These are phyloP conservation scores for Semotilus atromaculatus DNA, from an alignment of 2,797 vertebrate genomes.

Conservation along the genomic window DNA sequence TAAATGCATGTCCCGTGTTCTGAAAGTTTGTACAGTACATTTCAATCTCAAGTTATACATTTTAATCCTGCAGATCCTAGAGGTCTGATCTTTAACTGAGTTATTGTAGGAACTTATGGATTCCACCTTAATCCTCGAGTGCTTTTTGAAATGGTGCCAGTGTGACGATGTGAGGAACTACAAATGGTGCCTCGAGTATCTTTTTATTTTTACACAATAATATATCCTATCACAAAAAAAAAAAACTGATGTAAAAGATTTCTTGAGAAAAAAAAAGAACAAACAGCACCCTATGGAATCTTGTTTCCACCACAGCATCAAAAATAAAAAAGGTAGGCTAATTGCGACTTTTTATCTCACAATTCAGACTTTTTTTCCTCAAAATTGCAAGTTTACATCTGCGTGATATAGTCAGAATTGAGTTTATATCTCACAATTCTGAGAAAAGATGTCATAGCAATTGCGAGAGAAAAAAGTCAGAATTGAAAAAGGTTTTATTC, in stretches of 20 bases:
- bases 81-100: not conserved
- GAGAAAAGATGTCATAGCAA: no score
- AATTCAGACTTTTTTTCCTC: no score
- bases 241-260: not conserved
- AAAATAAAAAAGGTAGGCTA: no score
- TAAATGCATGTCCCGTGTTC: not conserved
- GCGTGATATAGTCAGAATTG: no score
- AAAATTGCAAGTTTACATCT: no score
- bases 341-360: no score
- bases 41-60: not conserved
- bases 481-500: no score
- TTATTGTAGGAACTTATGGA: not conserved
- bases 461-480: no score
- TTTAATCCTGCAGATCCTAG: not conserved
- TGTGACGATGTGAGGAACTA: not conserved
- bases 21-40: not conserved
- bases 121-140: not conserved
- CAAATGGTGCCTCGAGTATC: not conserved
- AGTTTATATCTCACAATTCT: no score
- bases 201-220: not conserved
- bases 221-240: not conserved
- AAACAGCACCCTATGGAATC: not conserved
- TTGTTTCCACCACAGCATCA: no score
- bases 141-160: not conserved
- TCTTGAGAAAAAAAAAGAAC: not conserved